Conservation (phyloP, 2,113 vertebrate genomes). For the Aythya baeri region DNA sequence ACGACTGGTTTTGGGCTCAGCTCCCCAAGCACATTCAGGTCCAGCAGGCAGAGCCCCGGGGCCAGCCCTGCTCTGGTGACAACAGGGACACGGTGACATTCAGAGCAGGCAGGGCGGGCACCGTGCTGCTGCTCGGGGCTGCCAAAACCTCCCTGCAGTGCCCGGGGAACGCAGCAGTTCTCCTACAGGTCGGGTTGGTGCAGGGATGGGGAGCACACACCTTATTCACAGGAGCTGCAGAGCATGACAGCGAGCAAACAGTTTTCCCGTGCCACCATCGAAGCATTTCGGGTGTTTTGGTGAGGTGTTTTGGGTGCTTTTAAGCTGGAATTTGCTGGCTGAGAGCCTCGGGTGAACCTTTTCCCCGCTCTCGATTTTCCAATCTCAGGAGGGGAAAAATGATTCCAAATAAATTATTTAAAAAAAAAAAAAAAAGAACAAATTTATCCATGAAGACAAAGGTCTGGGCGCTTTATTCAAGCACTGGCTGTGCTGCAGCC, state of each 20-base stretch:
- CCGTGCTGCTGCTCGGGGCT: accelerated
- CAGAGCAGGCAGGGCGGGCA: background rate
- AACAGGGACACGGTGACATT: background rate
- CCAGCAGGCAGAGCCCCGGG: background rate
- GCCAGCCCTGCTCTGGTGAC: background rate
- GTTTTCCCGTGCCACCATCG: accelerated
- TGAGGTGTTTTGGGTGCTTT: background rate
- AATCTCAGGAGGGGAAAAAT: background rate
- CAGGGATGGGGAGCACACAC: background rate
- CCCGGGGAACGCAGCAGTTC: background rate
- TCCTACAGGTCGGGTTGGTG: accelerated
- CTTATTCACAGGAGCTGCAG: background rate
- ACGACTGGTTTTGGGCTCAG: background rate
- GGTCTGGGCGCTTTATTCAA: background rate
- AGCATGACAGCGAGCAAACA: accelerated
- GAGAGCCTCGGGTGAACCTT: background rate
- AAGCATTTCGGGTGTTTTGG: background rate
- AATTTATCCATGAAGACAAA: background rate
- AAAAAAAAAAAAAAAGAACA: background rate
- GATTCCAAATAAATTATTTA: background rate
- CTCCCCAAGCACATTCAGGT: background rate
- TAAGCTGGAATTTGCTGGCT: background rate
- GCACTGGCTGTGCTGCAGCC: accelerated
- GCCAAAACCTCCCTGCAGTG: background rate
- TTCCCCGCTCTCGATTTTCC: background rate